Evolutionary conservation across 2,888 invertebrate genomes (phyloP).

Genomic region (Chymomyza fuscimana): DNA sequence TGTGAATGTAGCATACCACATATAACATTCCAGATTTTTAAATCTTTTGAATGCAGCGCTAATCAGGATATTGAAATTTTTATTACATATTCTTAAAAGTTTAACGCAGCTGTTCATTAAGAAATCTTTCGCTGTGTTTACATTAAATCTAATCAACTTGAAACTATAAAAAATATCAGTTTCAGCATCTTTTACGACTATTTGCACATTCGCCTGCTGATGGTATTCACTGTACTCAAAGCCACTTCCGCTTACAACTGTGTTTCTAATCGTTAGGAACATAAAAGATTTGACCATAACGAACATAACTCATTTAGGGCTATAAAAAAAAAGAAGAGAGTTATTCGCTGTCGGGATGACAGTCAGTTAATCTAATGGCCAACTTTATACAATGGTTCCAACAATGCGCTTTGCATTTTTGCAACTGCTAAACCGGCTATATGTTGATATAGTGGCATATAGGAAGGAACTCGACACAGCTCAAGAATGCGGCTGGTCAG

Average conservation of each 20-base stretch:
- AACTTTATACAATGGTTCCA: not conserved
- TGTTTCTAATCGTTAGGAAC: not conserved
- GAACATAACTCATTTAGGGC: not conserved
- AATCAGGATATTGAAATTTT: too few species aligned
- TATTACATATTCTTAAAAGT: too few species aligned
- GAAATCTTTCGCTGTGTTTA: too few species aligned
- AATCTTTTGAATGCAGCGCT: too few species aligned
- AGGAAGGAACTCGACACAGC: conserved; percentile 20
- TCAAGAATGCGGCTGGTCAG: not conserved
- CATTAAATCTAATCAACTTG: too few species aligned
- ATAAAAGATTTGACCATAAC: not conserved
- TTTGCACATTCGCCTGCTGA: too few species aligned
- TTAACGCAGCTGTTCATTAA: too few species aligned
- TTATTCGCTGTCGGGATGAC: not conserved
- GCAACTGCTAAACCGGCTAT: not conserved
- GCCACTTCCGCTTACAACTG: not conserved
- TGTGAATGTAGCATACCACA: too few species aligned
- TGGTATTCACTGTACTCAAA: not conserved
- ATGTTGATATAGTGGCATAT: conserved; percentile 70
- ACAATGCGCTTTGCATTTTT: not conserved
- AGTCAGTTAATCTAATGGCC: not conserved
- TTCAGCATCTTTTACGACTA: too few species aligned
- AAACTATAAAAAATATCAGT: too few species aligned
- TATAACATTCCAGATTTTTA: too few species aligned
- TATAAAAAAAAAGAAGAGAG: not conserved